Base-by-base conservation (phyloP, 2,113 vertebrate genomes). In the Hippopotamus amphibius region DNA sequence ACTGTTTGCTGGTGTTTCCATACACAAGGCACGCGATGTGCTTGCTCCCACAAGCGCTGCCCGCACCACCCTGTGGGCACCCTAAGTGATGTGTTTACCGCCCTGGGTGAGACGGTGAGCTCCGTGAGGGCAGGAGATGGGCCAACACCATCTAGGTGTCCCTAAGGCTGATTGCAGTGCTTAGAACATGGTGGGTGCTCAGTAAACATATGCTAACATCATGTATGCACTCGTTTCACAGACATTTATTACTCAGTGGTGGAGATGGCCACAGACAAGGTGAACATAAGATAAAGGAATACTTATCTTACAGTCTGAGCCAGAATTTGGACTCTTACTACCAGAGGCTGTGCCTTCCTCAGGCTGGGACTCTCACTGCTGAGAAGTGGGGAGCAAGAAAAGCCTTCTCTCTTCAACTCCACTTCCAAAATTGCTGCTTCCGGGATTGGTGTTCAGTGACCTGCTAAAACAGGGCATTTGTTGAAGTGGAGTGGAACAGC, bases 381-480 rank as follows among this genome's bases (percentile, higher is more conserved):
- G n/a, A 72, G 30, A 53, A 17, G 28, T 24, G 2, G 24, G 17
- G 2, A 24, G 10, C 30, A 7, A 68, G 33, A 46, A 50, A 43
- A 41, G 26, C 33, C 30, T 22, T 46, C 3, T 7, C 6, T 57
- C 41, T 26, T 37, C 13, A 12, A 43, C 12, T 41, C 55, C 28
- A 3, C 65, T 92, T 72, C 72, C 16, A 12, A 12, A 57, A 41
- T 7, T 16, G 30, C 48, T 26, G n/a, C 57, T 28, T 55, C 61
- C 19, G 2, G 0, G n/a, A 11, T 4, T 1, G 3, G 22, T 2
- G 1, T 10, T 59, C 28, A 48, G 7, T 0, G 17, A 41, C 22
- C 72, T 71, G 46, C 57, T 66, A n/a, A 43, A 77, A 69, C 21
- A 22, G 53, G 22, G 28, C 90, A 48, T 57, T 43, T 7, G 7